Evolutionary conservation across 2,888 invertebrate species (phyloP).

Genomic region (Oxytorus armatus): DNA sequence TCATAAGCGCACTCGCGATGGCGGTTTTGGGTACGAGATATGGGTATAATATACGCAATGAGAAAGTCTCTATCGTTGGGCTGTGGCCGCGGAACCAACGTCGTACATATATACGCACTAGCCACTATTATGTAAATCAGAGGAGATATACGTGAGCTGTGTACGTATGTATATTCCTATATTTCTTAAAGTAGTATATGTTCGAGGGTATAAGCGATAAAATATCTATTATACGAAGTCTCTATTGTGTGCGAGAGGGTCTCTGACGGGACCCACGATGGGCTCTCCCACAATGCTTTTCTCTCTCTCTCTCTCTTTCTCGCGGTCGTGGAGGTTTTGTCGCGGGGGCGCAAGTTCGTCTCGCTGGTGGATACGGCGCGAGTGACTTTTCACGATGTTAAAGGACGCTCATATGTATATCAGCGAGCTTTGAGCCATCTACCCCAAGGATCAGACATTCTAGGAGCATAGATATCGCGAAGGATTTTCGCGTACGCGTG

Average conservation of each 20-base stretch:
- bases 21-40: neutral
- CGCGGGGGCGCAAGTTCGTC: constrained; percentile 18
- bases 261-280: constrained; percentile 11
- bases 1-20: constrained; percentile 24
- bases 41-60: constrained; percentile 21
- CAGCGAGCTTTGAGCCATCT: constrained; percentile 43
- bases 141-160: constrained; percentile 38
- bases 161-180: constrained; percentile 36
- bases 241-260: constrained; percentile 70
- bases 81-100: constrained; percentile 1
- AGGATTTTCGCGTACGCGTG: neutral
- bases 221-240: constrained; percentile 75
- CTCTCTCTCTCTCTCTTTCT: too few relatives aligned
- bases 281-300: constrained; percentile 33
- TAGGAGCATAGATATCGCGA: constrained; percentile 6
- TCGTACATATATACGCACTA: constrained; percentile 63
- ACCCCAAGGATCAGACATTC: constrained; percentile 24
- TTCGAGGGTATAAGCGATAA: constrained; percentile 73
- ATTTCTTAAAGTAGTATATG: constrained; percentile 6
- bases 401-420: constrained; percentile 64
- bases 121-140: constrained; percentile 77
- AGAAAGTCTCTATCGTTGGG: constrained; percentile 23
- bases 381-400: constrained; percentile 47
- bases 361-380: constrained; percentile 1
- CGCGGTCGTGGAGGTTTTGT: constrained; percentile 13